Percentiles rank a stretch among this genome's conserved stretches.
Conservation (phyloP, 2,888 invertebrate genomes). For the Drosophila limbata region DNA sequence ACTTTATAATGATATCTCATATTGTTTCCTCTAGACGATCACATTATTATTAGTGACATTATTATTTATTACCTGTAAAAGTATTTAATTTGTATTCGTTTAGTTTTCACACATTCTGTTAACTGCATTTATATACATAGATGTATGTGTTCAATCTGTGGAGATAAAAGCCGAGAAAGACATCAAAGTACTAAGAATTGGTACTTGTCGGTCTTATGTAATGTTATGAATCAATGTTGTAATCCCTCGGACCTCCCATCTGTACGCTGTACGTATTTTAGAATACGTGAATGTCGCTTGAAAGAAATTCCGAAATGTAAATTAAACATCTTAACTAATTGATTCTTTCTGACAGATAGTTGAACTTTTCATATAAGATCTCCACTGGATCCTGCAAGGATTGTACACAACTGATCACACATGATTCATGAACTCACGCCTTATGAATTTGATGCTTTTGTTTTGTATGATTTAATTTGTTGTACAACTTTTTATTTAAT, state of each 20-base stretch:
- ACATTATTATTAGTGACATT: slow-evolving; percentile 21
- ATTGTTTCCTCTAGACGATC: slow-evolving; percentile 33
- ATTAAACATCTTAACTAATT: slow-evolving; percentile 19
- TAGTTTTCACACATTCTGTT: slow-evolving; percentile 17
- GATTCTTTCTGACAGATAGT: slow-evolving; percentile 29
- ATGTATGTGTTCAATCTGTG: slow-evolving; percentile 41
- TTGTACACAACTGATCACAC: slow-evolving; percentile 37
- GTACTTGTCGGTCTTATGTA: slow-evolving; percentile 29
- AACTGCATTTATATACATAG: slow-evolving; percentile 38
- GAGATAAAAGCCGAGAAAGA: slow-evolving; percentile 27
- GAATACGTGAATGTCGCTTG: slow-evolving; percentile 28
- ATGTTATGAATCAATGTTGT: slow-evolving; percentile 52
- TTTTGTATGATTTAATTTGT: slow-evolving; percentile 1
- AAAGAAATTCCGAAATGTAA: slow-evolving; percentile 35
- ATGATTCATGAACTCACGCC: slow-evolving; percentile 4
- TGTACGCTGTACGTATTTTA: slow-evolving; percentile 33
- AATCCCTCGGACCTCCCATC: slow-evolving; percentile 37
- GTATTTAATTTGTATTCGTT: slow-evolving; percentile 8
- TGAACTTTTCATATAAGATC: background rate
- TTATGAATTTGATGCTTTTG: slow-evolving; percentile 3
- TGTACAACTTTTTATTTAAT: slow-evolving; percentile 36
- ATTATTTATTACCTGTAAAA: slow-evolving; percentile 1
- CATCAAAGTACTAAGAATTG: slow-evolving; percentile 23
- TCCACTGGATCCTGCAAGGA: slow-evolving; percentile 1
- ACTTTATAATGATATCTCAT: slow-evolving; percentile 26